Percentiles rank a stretch among this genome's conserved stretches.
phyloP scores from a whole-genome alignment of 2,888 invertebrate genomes.

The Drosophila anceps region DNA sequence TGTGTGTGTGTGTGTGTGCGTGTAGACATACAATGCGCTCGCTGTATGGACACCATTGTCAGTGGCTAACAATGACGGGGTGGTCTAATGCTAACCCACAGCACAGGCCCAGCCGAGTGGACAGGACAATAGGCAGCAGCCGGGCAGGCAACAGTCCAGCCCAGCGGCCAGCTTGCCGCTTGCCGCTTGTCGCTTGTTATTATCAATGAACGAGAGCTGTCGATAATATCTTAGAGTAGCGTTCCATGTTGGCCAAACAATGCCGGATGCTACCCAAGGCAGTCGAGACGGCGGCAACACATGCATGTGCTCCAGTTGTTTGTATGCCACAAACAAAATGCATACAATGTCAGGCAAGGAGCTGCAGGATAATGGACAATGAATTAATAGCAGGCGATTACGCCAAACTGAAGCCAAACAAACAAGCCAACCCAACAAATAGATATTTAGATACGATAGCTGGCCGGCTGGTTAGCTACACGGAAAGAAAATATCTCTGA shows the following conservation, averaged over 20 bases:
- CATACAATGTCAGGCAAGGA: constrained; percentile 77
- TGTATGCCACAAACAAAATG: constrained; percentile 65
- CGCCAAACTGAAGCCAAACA: constrained; percentile 53
- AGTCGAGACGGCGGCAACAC: constrained; percentile 46
- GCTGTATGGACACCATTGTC: constrained; percentile 70
- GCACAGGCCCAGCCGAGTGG: constrained; percentile 47
- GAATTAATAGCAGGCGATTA: constrained; percentile 79
- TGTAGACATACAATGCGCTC: constrained; percentile 56
- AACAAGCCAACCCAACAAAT: constrained; percentile 47
- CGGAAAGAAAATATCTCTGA: not conserved
- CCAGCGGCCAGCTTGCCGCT: constrained; percentile 14
- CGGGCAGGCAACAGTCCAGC: constrained; percentile 11
- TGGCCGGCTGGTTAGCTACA: constrained; percentile 26
- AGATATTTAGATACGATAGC: constrained; percentile 60
- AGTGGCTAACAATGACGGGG: constrained; percentile 70
- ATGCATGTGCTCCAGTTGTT: constrained; percentile 46
- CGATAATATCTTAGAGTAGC: constrained; percentile 78
- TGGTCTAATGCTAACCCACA: constrained; percentile 46
- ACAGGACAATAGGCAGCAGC: constrained; percentile 72
- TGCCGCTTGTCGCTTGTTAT: constrained; percentile 57
- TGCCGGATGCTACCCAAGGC: constrained; percentile 35
- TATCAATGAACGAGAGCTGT: constrained; percentile 71
- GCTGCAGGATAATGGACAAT: constrained; percentile 75
- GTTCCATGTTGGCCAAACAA: constrained; percentile 72
- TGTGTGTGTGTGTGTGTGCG: constrained; percentile 36